A percentile compares a stretch with the other conserved stretches of the same genome.
These are phyloP conservation scores for Hemithea aestivaria DNA, from an alignment of 2,888 invertebrate genomes.

Conservation along the genomic window DNA sequence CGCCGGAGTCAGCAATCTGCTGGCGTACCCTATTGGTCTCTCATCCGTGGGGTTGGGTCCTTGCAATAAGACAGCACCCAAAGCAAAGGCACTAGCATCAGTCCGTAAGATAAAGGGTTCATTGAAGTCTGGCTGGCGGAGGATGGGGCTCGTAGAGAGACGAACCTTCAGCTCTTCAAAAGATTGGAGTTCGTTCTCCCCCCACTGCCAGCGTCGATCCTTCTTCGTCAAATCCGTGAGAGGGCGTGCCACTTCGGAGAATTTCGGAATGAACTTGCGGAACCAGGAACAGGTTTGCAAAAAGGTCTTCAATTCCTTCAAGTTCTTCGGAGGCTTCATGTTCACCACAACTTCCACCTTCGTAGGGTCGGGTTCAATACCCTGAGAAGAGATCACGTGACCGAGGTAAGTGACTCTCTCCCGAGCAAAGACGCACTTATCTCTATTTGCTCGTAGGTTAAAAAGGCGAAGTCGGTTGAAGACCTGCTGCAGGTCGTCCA, in stretches of 20 bases:
- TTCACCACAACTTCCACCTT: too few relatives aligned
- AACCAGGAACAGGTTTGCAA: background rate
- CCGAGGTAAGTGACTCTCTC: background rate
- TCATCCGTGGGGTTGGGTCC: background rate
- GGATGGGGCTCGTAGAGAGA: background rate
- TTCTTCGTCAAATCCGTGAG: background rate
- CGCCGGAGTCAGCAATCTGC: constrained; percentile 1
- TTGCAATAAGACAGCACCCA: too few relatives aligned
- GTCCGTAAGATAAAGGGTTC: background rate
- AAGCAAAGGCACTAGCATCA: background rate
- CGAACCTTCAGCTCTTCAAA: background rate
- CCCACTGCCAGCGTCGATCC: background rate
- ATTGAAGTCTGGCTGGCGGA: background rate
- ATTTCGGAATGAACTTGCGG: background rate
- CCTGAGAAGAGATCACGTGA: background rate
- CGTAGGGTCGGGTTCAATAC: too few relatives aligned
- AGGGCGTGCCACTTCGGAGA: background rate
- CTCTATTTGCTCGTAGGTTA: too few relatives aligned
- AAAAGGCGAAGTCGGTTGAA: too few relatives aligned
- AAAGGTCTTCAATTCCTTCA: too few relatives aligned
- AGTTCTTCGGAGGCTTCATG: too few relatives aligned
- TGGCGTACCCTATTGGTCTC: constrained; percentile 7
- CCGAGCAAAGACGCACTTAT: too few relatives aligned
- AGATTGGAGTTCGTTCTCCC: background rate
- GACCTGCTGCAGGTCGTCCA: background rate